phyloP scores from a whole-genome alignment of 1,140 invertebrate genomes.

The Monomorium pharaonis region DNA sequence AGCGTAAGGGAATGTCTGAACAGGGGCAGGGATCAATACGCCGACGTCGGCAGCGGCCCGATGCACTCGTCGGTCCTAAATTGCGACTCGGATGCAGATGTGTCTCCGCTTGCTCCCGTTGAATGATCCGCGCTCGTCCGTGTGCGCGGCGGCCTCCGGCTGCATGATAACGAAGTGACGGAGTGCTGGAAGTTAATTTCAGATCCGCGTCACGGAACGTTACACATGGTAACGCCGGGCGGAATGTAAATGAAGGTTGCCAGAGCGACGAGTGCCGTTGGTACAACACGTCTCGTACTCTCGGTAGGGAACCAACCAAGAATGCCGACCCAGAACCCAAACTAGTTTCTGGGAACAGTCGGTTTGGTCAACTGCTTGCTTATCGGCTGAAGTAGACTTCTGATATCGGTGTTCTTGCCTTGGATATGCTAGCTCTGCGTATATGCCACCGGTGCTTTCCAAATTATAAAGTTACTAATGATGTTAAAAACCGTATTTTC shows the following conservation, averaged over 20 bases:
- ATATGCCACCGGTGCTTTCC: too few species aligned
- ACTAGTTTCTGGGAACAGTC: neutral
- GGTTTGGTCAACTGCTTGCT: constrained; percentile 54
- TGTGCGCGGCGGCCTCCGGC: constrained; percentile 34
- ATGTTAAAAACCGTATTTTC: neutral
- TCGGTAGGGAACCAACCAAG: constrained; percentile 18
- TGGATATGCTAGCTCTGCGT: neutral
- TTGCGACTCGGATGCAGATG: constrained; percentile 34
- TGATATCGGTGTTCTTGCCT: constrained; percentile 20
- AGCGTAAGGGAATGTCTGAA: constrained; percentile 44
- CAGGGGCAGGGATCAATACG: constrained; percentile 33
- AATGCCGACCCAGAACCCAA: constrained; percentile 47
- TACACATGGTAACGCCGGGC: constrained; percentile 44
- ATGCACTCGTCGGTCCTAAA: constrained; percentile 41
- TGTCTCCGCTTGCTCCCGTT: neutral
- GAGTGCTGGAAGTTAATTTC: constrained; percentile 41
- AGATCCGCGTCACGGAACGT: constrained; percentile 33
- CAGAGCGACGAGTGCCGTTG: neutral
- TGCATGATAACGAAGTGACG: constrained; percentile 42
- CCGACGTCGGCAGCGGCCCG: neutral
- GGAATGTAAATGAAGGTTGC: constrained; percentile 50
- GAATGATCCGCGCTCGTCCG: constrained; percentile 4
- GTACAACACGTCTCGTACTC: constrained; percentile 23
- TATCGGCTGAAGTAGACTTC: constrained; percentile 30
- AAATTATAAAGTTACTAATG: neutral